phyloP scores from a whole-genome alignment of 1,140 invertebrate species.

The Drosophila mojavensis region DNA sequence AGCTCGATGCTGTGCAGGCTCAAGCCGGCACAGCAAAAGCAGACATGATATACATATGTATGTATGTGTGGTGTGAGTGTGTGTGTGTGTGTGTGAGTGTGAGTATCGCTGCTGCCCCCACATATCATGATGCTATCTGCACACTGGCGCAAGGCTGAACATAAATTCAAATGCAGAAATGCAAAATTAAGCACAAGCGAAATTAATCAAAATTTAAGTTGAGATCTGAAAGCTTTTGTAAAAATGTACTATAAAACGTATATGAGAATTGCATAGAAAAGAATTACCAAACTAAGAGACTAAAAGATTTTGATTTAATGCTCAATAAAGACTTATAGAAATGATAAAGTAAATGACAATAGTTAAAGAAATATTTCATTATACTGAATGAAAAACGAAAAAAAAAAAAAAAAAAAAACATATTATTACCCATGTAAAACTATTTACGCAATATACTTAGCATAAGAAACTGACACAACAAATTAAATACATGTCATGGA shows the following conservation, averaged over 20 bases:
- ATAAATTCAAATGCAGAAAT: neutral
- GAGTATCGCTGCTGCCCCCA: conserved; percentile 49
- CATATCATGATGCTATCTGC: conserved; percentile 50
- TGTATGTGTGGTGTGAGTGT: conserved; percentile 2
- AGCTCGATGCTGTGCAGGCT: conserved; percentile 59
- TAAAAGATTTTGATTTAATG: too few species aligned
- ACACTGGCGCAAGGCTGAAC: conserved; percentile 40
- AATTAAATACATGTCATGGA: too few species aligned
- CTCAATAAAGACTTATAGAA: too few species aligned
- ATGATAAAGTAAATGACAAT: neutral
- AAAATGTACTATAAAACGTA: too few species aligned
- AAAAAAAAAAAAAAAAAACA: neutral
- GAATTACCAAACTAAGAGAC: too few species aligned
- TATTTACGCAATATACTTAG: too few species aligned
- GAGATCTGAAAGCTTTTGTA: too few species aligned
- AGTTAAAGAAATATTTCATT: neutral
- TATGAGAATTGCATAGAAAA: too few species aligned
- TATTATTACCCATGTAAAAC: neutral
- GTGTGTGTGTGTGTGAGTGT: neutral
- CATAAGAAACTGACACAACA: too few species aligned
- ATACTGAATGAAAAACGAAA: neutral
- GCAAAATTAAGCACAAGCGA: neutral
- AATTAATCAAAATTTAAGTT: too few species aligned
- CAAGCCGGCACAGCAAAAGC: conserved; percentile 23
- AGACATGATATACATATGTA: conserved; percentile 47